Evolutionary conservation across 2,888 invertebrate species (phyloP).

Genomic region (Macrophya annulata): DNA sequence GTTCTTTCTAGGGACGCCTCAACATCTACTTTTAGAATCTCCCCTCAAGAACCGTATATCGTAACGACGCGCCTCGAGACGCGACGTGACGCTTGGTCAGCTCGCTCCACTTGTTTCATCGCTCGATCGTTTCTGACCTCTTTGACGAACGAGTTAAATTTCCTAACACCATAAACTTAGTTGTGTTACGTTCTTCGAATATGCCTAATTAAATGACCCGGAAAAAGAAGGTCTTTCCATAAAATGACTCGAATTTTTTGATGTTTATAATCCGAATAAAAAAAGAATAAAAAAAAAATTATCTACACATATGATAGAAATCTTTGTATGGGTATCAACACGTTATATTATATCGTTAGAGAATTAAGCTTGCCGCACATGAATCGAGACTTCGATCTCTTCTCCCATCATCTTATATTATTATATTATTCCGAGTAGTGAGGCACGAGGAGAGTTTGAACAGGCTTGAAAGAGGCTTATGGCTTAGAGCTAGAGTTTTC

Average conservation of each 20-base stretch:
- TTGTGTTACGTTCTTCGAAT: neutral
- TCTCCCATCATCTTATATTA: slow-evolving; percentile 2
- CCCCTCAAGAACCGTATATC: neutral
- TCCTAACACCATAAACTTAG: neutral
- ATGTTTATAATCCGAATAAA: neutral
- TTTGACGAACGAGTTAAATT: slow-evolving; percentile 18
- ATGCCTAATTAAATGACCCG: neutral
- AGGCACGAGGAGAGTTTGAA: neutral
- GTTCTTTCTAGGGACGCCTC: slow-evolving; percentile 25
- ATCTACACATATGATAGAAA: neutral
- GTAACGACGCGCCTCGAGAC: neutral
- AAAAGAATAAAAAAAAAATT: neutral
- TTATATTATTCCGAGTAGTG: neutral
- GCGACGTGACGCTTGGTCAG: slow-evolving; percentile 11
- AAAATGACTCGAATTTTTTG: neutral
- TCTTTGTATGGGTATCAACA: neutral
- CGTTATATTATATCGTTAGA: neutral
- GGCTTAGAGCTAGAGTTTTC: slow-evolving; percentile 34
- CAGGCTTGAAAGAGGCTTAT: slow-evolving; percentile 45
- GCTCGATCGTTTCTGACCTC: slow-evolving; percentile 2
- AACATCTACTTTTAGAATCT: slow-evolving; percentile 44
- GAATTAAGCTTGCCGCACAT: neutral
- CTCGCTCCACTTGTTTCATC: slow-evolving; percentile 13
- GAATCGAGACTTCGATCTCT: neutral
- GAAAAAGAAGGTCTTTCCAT: neutral